Base-by-base conservation (phyloP, 2,888 invertebrate species). In the Lissocephala sabroskyi region DNA sequence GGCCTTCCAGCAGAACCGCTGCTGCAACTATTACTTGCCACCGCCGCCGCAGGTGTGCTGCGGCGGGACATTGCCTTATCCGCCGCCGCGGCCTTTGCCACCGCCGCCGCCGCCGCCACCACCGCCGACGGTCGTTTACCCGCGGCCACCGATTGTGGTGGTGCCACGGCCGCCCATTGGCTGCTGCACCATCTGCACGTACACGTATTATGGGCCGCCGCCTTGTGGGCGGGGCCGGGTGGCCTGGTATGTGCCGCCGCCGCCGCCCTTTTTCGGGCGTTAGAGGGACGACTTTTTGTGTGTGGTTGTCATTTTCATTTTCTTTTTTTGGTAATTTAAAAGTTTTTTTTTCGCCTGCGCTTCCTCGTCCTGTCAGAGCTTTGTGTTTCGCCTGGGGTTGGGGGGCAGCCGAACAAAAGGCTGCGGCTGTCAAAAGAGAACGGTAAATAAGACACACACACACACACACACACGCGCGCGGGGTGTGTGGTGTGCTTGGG, bases 181-280 rank as follows among this genome's bases (percentile, higher is more conserved):
- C 41, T 81, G 81, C 48, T 80, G 80, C 53, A 68, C 54, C 1
- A 46, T 62, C 3, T 80, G 81, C 49, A 74, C 66, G 11, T 62
- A 45, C 2, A 73, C 65, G 17, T 71, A 68, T 51, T 80, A 66
- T 41, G 81, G 77, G 1, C 79, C 81, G 3, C 80, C 81, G 14
- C 82, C 80, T 0, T 81, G 80, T 29, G 52, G 62, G 14, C 67
- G 49, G 23, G 49, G 29, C 11, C 60, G 47, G 6, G 62, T 66
- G 5, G 63, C 74, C 11, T 58, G 78, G 39, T 76, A 73, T 18
- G 52, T 70, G 4, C 77, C 71, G 3, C 67, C 79, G 4, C 77
- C 71, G 3, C 67, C 79, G 0, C 60, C 76, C 7, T 78, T 62
- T 49, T 74, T 57, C 11, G 74, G 74, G 1, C 56, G 56, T 29